Conservation (phyloP, 2,888 invertebrate species). For the Anorthoa munda region DNA sequence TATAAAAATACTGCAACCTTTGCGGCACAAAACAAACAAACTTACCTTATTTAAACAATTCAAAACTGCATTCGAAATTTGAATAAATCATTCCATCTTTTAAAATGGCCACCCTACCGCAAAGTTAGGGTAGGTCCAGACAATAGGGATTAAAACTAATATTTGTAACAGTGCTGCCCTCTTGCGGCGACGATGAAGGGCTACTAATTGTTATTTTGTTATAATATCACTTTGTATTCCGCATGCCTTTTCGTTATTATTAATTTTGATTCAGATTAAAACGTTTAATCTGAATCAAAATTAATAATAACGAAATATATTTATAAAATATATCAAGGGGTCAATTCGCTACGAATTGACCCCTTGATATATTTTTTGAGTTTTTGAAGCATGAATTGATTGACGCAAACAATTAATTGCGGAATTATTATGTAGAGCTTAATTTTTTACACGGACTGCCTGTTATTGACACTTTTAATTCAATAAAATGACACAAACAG, state of each 20-base stretch:
- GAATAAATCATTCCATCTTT: slow-evolving; percentile 38
- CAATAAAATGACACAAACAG: too few relatives aligned
- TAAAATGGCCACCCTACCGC: slow-evolving; percentile 41
- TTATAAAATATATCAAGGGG: too few relatives aligned
- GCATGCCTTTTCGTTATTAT: slow-evolving; percentile 70
- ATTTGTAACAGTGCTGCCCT: slow-evolving; percentile 60
- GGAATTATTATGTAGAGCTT: neutral
- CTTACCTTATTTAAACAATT: slow-evolving; percentile 19
- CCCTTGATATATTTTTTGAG: neutral
- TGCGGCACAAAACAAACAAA: slow-evolving; percentile 36
- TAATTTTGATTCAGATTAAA: slow-evolving; percentile 50
- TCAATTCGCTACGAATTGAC: slow-evolving; percentile 46
- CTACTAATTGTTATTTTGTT: slow-evolving; percentile 78
- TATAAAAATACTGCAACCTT: neutral
- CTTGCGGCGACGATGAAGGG: slow-evolving; percentile 67
- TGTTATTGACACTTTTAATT: neutral
- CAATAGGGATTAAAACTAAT: slow-evolving; percentile 67
- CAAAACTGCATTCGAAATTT: slow-evolving; percentile 24
- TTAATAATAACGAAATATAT: too few relatives aligned
- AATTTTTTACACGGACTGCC: neutral
- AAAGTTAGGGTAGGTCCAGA: slow-evolving; percentile 70
- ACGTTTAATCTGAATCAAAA: too few relatives aligned
- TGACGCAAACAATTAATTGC: slow-evolving; percentile 19
- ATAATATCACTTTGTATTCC: slow-evolving; percentile 65
- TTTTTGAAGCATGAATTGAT: slow-evolving; percentile 28